Base-by-base conservation (phyloP, 2,797 vertebrate species). In the Clarias laeviceps region DNA sequence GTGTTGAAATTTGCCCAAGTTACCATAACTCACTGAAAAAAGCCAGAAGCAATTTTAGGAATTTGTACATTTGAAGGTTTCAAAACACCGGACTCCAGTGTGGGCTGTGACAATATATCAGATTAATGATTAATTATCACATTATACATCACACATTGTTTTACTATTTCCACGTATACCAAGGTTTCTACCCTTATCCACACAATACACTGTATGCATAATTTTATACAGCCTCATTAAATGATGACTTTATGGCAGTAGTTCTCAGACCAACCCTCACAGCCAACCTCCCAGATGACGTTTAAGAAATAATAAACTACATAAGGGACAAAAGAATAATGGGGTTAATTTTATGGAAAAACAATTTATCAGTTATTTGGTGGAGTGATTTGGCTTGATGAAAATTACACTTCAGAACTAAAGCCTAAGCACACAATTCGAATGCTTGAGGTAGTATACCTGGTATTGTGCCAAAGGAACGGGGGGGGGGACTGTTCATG, bases 391-490 rank as follows among this genome's bases (percentile, higher is more conserved):
- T 32, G 50, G 27, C n/a, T 2, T 3, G 72, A 29, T 56, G 27
- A 9, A 9, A 22, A 4, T 32, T 76, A 32, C 64, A 15, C 61
- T 82, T 82, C 27, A n/a, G 14, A 59, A 59, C 50, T 87, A 73
- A 84, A 92, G 12, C 0, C 57, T 90, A 88, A 90, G 88, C 85
- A 89, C 89, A n/a, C 32, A 24, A n/a, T 57, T 37, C 2, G 1
- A 80, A 82, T 90, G 80, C 80, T 88, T 82, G 79, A 86, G 88
- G 50, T 59, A 22, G 17, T 88, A 88, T 86, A 87, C 87, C 65
- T 91, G 91, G 91, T 93, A 84, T 93, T 91, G 93, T 95, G 94
- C 94, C 95, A 96, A 96, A 96, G 95, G 92, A 94, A 92, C 89
- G n/a, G n/a, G n/a, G 87, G 88, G 86, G 87, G 90, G 90, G 89